Base-by-base conservation (phyloP, 1,140 invertebrate genomes). In the Drosophila obscura region DNA sequence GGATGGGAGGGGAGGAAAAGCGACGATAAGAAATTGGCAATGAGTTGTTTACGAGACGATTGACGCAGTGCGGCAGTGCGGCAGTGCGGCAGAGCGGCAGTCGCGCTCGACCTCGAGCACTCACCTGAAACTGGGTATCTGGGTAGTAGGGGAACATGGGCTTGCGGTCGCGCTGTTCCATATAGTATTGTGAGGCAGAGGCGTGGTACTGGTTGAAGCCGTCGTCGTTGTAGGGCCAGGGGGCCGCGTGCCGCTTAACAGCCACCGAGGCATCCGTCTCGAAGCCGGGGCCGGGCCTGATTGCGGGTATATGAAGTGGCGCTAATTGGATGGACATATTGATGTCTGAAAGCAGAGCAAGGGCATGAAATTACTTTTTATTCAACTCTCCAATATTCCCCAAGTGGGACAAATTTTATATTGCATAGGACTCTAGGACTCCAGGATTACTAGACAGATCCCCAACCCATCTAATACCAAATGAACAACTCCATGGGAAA, bases 281-380 rank as follows among this genome's bases (percentile, higher is more conserved):
- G 49, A 92, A 92, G 39, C 90, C 84, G 48, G 91, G 91, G 16
- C 90, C 83, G 19, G 91, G 84, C 76, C 91, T 73, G 74, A 92
- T 92, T 44, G 91, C 90, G 71, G 91, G 91, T 87, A 92, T 92
- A 73, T 92, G 91, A 63, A 92, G 77, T 77, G 91, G 91, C 75
- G 83, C 89, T 90, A 91, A 76, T 81, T 88, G 77, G 72, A 92
- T 79, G 72, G 89, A 92, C 90, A 92, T 91, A 43, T 76, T 76
- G 43, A 91, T 90, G 68, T 92, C 83, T 92, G 76, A 8, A 68
- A 72, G 48, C 8, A 28, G 53, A 39, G 16, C 24, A 59, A 46
- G 35, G 39, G 2, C 11, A 13, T 41, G 1, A 9, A 24, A 44
- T 55, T 66, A 49, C 19, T 24, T 41, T 49, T 44, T 19, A 31